Base-by-base conservation (phyloP, 2,888 invertebrate genomes). In the Omphaloscelis lunosa region DNA sequence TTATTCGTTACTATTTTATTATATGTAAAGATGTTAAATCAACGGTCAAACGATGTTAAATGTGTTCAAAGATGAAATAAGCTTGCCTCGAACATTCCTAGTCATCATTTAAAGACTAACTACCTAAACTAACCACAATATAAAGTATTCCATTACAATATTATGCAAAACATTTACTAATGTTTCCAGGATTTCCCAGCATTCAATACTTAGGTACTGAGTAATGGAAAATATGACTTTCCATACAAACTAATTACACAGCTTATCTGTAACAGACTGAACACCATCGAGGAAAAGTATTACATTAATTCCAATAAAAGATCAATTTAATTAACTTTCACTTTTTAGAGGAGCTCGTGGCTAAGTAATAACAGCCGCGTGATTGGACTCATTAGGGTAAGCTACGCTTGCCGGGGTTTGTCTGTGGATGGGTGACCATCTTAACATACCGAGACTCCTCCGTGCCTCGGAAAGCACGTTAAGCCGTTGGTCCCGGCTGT, bases 111-210 rank as follows among this genome's bases (percentile, higher is more conserved):
- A 67, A 67, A 23, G 6, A 20, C 45, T 11, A 23, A 45, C 17
- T 17, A 72, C 39, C 23, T 29, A 41, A 53, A 53, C 39, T 29
- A 29, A 71, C 56, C 29, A n/a, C 41, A 68, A 23, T 53, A 4
- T 20, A 67, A 39, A n/a, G 3, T 41, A 39, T 56, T 41, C 70
- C 71, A 17, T 71, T 5, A 17, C 39, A 29, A 41, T 27, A 59
- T 6, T 11, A 23, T 23, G 17, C 7, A 73, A 23, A 39, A 39
- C 17, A 27, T n/a, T 7, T 20, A n/a, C 58, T 58, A 48, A 45
- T 77, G 48, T 48, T 77, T 61, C n/a, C 34, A 15, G 58, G 48
- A 39, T 15, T 76, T 58, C 9, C 48, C 77, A 66, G 9, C 1
- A 27, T 48, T 63, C 41, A 53, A n/a, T 20, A n/a, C 27, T n/a